Percentiles rank a stretch among this genome's conserved stretches.
These are phyloP conservation scores for Colistium nudipinnis DNA, from an alignment of 2,113 vertebrate species.

Conservation along the genomic window DNA sequence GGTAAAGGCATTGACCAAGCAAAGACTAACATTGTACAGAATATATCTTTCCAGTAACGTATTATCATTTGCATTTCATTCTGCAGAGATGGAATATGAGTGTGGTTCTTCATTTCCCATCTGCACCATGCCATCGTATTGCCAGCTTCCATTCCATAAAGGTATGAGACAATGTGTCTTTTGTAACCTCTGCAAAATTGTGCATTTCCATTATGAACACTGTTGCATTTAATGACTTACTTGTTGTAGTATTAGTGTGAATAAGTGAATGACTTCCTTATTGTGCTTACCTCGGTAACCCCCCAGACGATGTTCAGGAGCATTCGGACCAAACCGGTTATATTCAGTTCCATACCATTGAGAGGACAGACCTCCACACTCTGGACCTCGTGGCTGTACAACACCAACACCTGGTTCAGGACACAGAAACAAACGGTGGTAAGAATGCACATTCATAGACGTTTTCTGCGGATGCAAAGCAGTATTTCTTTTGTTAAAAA, in stretches of 20 bases:
- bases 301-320: constrained; percentile 26
- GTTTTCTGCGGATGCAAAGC: too few species aligned
- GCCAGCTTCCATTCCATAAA: constrained; percentile 41
- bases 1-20: constrained; percentile 40
- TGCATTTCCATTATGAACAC: not conserved
- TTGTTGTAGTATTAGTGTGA: not conserved
- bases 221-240: not conserved
- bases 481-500: too few species aligned
- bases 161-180: constrained; percentile 31
- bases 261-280: not conserved
- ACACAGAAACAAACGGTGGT: constrained; percentile 32
- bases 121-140: constrained; percentile 32
- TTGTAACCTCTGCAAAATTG: not conserved
- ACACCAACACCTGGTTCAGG: constrained; percentile 27
- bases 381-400: constrained; percentile 43
- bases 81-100: constrained; percentile 56
- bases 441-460: too few species aligned
- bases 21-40: not conserved
- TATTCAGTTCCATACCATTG: constrained; percentile 13
- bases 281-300: not conserved
- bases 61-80: not conserved
- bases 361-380: constrained; percentile 25
- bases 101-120: constrained; percentile 2
- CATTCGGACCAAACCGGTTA: constrained; percentile 21
- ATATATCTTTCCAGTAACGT: not conserved